Percentiles rank a stretch among this genome's conserved stretches.
Conservation (phyloP, 2,113 vertebrate species). For the Chlamydotis undulata region DNA sequence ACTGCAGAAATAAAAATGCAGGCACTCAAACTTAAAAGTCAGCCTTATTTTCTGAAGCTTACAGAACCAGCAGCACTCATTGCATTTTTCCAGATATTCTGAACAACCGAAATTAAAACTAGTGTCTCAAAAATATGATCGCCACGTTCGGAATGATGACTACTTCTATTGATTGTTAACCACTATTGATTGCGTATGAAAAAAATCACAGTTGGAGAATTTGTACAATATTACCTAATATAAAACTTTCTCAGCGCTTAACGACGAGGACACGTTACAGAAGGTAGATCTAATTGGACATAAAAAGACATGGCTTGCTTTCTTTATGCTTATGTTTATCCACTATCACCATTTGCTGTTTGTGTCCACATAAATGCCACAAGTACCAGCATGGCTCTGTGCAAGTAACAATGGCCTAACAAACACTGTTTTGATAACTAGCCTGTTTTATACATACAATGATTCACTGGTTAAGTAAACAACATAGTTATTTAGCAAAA, state of each 20-base stretch:
- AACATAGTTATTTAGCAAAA: conserved; percentile 44
- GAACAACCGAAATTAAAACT: neutral
- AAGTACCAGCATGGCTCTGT: neutral
- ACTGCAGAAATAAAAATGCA: neutral
- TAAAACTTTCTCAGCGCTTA: neutral
- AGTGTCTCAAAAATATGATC: neutral
- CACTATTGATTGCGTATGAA: neutral
- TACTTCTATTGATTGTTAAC: neutral
- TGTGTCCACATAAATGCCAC: neutral
- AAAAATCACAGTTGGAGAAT: neutral
- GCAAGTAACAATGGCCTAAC: neutral
- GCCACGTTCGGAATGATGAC: neutral
- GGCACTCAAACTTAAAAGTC: neutral
- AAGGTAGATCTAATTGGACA: neutral
- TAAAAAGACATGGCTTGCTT: neutral
- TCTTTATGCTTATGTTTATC: neutral
- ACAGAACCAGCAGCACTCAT: neutral
- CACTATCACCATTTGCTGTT: neutral
- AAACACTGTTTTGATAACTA: conserved; percentile 32
- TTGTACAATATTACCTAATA: neutral
- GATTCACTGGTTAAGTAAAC: conserved; percentile 39
- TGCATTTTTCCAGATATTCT: neutral
- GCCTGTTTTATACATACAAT: conserved; percentile 7
- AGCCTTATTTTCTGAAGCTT: neutral
- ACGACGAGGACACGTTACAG: neutral